phyloP scores from a whole-genome alignment of 2,888 invertebrate genomes.

The Lamproptera curius region DNA sequence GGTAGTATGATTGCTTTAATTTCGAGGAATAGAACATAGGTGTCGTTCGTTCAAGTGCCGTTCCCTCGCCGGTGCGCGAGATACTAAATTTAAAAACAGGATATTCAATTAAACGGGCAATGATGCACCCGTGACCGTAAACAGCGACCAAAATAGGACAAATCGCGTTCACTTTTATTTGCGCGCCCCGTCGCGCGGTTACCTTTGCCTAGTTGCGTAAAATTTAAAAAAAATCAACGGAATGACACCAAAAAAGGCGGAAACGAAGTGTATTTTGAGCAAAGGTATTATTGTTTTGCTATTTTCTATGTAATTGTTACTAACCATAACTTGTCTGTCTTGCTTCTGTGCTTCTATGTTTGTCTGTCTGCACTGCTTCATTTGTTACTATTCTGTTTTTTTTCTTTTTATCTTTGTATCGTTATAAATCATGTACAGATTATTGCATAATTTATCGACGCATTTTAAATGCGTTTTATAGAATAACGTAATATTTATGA shows the following conservation, averaged over 20 bases:
- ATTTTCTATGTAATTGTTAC: too few relatives aligned
- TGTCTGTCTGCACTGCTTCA: conserved; percentile 1
- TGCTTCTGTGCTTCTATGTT: conserved; percentile 10
- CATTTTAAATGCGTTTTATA: too few relatives aligned
- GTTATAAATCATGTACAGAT: too few relatives aligned
- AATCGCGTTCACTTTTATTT: conserved; percentile 57
- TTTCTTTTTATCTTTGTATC: too few relatives aligned
- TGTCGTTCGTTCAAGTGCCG: too few relatives aligned
- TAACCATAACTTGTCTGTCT: conserved; percentile 12
- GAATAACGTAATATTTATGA: too few relatives aligned
- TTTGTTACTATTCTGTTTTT: too few relatives aligned
- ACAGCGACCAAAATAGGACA: conserved; percentile 70
- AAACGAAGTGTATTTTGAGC: conserved; percentile 44
- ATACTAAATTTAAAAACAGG: conserved; percentile 64
- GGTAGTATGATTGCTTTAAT: too few relatives aligned
- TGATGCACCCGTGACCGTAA: conserved; percentile 63
- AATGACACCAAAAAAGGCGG: conserved; percentile 53
- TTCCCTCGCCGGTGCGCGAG: conserved; percentile 26
- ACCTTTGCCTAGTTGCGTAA: conserved; percentile 4
- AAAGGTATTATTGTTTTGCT: conserved; percentile 52
- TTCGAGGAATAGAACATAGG: too few relatives aligned
- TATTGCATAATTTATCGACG: too few relatives aligned
- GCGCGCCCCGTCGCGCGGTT: conserved; percentile 32
- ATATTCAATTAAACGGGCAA: conserved; percentile 70
- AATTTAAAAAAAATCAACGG: conserved; percentile 20